Evolutionary conservation across 2,113 vertebrate genomes (phyloP), one percentile per base, ranked within the genome.

Genomic region (Chitala chitala): DNA sequence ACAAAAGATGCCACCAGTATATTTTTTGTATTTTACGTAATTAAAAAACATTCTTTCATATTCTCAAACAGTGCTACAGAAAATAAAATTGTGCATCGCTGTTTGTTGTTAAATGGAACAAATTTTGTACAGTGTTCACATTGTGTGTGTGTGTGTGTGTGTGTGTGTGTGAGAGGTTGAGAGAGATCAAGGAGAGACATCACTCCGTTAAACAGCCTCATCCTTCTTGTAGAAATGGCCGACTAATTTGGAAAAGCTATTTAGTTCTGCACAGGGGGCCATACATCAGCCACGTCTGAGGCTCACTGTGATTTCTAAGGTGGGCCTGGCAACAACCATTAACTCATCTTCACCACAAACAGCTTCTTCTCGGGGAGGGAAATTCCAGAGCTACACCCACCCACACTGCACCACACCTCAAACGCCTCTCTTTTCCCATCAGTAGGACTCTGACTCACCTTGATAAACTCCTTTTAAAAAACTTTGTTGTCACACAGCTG

Each of bases 161-260:
- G 38, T 12, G 40, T 10, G 40, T 44, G 36, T 22, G 22, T 36
- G 59, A 63, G 59, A 63, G 17, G 13, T 38, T 31, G 71, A 61
- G 26, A 55, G 40, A 20, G 48, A 55, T 68, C 63, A 36, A 76
- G 53, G 55, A 20, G 55, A 50, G 61, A 72, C 69, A 71, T n/a
- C n/a, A n/a, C n/a, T n/a, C n/a, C n/a, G n/a, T n/a, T n/a, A n/a
- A n/a, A 77, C 75, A 65, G 77, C 74, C 69, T 77, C 74, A 77
- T 80, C 73, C 59, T 78, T 80, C 79, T 74, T 44, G 3, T 44
- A 56, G 66, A 64, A 63, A 50, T 56, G 61, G 15, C 65, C 56
- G 76, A 78, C 66, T 81, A 78, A 83, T 79, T 83, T 75, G 64
- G 53, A 2, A 56, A 77, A 75, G 78, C 69, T 54, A 78, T 78